Base-by-base conservation (phyloP, 2,113 vertebrate genomes). In the Scomber colias region DNA sequence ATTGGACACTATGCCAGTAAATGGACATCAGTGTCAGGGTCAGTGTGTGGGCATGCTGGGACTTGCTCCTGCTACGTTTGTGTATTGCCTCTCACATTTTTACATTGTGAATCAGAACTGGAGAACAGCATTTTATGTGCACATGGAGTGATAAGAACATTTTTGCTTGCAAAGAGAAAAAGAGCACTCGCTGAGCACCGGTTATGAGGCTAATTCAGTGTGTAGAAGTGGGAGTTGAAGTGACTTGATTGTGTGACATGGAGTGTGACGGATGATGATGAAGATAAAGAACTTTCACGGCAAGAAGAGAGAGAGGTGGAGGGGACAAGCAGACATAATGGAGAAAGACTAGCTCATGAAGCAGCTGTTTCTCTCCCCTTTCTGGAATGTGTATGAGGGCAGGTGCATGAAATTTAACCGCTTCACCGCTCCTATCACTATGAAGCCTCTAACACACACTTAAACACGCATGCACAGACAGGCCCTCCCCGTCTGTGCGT, bases 31-130 rank as follows among this genome's bases (percentile, higher is more conserved):
- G 30, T 70, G 71, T 89, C 68, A 81, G 89, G 85, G 81, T 90
- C 79, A 72, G 67, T 55, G 75, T 76, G 65, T 87, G 91, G 84
- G 71, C 86, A 57, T 86, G 94, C 79, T 78, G 31, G 71, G 85
- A 69, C 88, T 77, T 78, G 77, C 54, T 59, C 56, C 30, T 67
- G 48, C 75, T 87, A 8, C 46, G 44, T 77, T 19, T 77, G 16
- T 70, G 45, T 71, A 49, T 59, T 45, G 2, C 19, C 8, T 35
- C 30, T 76, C 15, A 50, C 61, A 51, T 83, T 63, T 71, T 72
- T 60, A 31, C 45, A 9, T 0, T 27, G 14, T 30, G 31, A 51
- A 40, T 11, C 51, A 21, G 3, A 55, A 54, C 5, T 19, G 10
- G 3, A 19, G 40, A 61, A 59, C 16, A 61, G 15, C 4, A 11